Evolutionary conservation across 1,140 invertebrate genomes (phyloP).

Genomic region (Oncopodura yosiiana): DNA sequence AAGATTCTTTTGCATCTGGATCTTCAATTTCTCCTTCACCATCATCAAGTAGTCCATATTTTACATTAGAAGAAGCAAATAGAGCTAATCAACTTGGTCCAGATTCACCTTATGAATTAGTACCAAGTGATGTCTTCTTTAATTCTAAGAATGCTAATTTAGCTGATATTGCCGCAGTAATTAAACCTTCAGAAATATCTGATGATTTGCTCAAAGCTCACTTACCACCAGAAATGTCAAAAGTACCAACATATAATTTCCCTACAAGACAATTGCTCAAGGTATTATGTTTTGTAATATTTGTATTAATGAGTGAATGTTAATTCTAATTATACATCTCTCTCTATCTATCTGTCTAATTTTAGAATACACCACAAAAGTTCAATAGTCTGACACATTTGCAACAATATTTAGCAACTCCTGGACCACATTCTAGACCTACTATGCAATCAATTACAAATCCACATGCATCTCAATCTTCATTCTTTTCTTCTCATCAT

Average conservation of each 20-base stretch:
- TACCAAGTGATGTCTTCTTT: constrained; percentile 18
- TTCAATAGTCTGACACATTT: constrained; percentile 24
- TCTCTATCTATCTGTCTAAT: background rate
- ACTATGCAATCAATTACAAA: too few species aligned
- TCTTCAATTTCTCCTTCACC: too few species aligned
- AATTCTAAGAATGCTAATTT: constrained; percentile 20
- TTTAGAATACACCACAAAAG: constrained; percentile 12
- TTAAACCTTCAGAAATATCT: constrained; percentile 27
- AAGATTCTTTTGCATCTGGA: too few species aligned
- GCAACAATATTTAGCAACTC: constrained; percentile 22
- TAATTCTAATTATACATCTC: constrained; percentile 1
- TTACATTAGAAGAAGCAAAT: too few species aligned
- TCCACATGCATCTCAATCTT: too few species aligned
- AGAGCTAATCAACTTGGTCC: too few species aligned
- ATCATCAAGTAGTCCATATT: too few species aligned
- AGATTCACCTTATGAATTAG: constrained; percentile 18
- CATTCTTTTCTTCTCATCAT: background rate
- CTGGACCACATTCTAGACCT: constrained; percentile 14
- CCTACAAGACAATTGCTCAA: constrained; percentile 18
- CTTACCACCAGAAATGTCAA: constrained; percentile 13
- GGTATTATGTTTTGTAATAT: background rate
- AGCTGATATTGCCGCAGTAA: constrained; percentile 26
- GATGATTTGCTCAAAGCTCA: constrained; percentile 23
- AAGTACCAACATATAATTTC: constrained; percentile 14
- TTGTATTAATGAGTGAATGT: background rate